These are phyloP conservation scores for Crypturellus undulatus DNA, from an alignment of 2,113 vertebrate genomes.

Conservation along the genomic window DNA sequence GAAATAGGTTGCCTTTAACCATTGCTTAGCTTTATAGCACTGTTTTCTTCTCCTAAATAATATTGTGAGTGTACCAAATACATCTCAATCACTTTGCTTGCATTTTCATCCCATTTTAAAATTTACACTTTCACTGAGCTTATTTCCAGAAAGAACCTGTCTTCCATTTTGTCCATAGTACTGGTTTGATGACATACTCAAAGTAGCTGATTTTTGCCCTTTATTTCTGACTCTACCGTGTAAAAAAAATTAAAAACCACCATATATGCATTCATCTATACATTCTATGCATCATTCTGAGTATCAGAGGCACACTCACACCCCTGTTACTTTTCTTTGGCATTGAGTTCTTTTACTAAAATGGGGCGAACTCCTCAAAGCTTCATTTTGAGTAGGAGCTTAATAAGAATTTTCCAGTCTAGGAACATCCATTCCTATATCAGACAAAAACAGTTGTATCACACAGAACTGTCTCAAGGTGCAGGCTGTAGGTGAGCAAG, in stretches of 20 bases:
- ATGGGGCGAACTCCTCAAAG: neutral
- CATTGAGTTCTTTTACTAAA: neutral
- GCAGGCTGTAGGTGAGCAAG: neutral
- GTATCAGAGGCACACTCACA: neutral
- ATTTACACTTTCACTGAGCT: neutral
- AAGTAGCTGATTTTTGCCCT: neutral
- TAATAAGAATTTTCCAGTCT: neutral
- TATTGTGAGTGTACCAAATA: neutral
- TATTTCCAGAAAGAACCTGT: neutral
- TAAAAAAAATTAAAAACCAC: slow-evolving; percentile 6
- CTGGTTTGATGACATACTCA: neutral
- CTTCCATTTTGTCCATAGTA: neutral
- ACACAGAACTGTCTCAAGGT: neutral
- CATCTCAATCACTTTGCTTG: neutral
- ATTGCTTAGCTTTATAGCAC: neutral
- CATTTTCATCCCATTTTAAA: neutral
- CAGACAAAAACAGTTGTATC: neutral
- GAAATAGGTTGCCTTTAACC: neutral
- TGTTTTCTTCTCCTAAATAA: neutral
- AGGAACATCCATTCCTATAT: neutral
- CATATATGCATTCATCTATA: rapidly evolving
- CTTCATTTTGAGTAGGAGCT: neutral
- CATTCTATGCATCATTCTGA: neutral
- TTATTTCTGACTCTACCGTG: neutral
- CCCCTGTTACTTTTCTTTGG: neutral